Base-by-base conservation (phyloP, 2,113 vertebrate genomes). In the Scartelaos histophorus region DNA sequence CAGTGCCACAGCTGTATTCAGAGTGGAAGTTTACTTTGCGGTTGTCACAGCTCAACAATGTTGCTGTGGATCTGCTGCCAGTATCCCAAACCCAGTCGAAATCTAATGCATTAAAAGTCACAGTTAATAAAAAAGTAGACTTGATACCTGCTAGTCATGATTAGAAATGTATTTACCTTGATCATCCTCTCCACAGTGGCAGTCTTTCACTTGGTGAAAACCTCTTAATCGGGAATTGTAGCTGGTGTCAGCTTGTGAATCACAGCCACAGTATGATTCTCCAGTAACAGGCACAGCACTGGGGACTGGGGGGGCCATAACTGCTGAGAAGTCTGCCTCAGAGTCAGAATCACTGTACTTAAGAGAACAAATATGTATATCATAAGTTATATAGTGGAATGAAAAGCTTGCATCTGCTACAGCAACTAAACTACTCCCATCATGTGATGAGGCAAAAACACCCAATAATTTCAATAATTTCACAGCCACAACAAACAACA, bases 1-100 rank as follows among this genome's bases (percentile, higher is more conserved):
- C 98, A 0, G 98, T 99, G 24, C 98, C 97, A 0, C 97, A 99
- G 94, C 98, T 99, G 80, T 98, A 99, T 61, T 98, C 97, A 58
- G 92, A 95, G 81, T 99, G 98, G 91, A 99, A 99, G 90, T 94
- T 98, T 73, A 99, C 98, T 88, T 98, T 96, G 57, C 97, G 95
- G 87, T 97, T 95, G 82, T 98, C 98, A 0, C 96, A 96, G 82
- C 93, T 98, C 86, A 99, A 90, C 69, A 96, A 80, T 0, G 97
- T 96, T 49, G 96, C 96, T 0, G 97, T 95, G 0, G 96, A 99
- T 83, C 96, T 96, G 61, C 95, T 95, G 82, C 92, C 78, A 56
- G 94, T 91, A 0, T 99, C 97, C 98, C 98, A 99, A 45, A 97
- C 95, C 98, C 96, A 98, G 73, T 99, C 96, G 0, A 98, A 98